Evolutionary conservation across 92 coral and sea anemone species (phyloP).

Genomic region (Siderastrea radians): DNA sequence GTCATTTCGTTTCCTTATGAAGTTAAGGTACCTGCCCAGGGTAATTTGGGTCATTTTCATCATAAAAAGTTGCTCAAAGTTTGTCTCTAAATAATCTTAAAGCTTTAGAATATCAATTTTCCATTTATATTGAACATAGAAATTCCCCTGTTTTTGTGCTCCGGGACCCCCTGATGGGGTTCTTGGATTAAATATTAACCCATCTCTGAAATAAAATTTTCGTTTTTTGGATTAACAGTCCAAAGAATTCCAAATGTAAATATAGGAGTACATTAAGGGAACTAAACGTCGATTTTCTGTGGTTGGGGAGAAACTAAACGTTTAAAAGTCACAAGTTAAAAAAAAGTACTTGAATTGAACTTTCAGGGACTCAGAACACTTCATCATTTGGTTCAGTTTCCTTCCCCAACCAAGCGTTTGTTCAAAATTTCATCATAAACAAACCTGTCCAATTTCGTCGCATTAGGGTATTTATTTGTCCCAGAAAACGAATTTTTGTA

Average conservation of each 20-base stretch:
- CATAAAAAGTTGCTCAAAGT: not conserved
- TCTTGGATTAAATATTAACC: not conserved
- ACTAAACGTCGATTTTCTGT: not conserved
- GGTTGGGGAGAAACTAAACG: not conserved
- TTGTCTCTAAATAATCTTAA: not conserved
- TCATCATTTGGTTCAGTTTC: not conserved
- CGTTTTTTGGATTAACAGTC: not conserved
- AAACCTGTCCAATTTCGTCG: not conserved
- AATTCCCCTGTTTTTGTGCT: not conserved
- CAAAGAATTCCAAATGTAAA: conserved; percentile 1
- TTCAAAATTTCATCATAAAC: not conserved
- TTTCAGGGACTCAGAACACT: conserved; percentile 6
- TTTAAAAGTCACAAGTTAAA: not conserved
- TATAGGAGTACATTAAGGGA: not conserved
- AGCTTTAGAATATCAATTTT: not conserved
- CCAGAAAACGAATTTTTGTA: not conserved
- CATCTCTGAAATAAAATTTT: not conserved
- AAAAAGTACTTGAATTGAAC: not conserved
- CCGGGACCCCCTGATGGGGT: conserved; percentile 1
- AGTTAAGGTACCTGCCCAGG: not conserved
- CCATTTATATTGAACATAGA: not conserved
- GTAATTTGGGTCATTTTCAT: too few species aligned
- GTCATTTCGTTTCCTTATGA: too few species aligned
- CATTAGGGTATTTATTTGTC: not conserved
- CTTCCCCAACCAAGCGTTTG: not conserved